Conservation (phyloP, 2,888 invertebrate genomes). For the Listrodromus nycthemerus region DNA sequence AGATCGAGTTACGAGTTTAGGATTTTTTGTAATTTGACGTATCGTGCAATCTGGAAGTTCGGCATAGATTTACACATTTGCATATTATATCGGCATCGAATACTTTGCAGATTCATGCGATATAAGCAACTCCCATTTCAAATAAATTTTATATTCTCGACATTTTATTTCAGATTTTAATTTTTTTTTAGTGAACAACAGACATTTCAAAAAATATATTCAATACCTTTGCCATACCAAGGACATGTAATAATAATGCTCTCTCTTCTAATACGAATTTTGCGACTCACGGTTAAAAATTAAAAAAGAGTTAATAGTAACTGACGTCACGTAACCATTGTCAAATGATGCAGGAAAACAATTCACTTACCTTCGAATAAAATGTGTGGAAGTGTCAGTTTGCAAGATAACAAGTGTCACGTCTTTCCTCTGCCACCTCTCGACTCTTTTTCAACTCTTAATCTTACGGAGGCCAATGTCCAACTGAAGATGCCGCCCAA, state of each 20-base stretch:
- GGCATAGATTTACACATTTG: not conserved
- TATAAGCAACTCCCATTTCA: not conserved
- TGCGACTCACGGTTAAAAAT: not conserved
- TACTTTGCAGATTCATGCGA: not conserved
- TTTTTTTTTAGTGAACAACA: not conserved
- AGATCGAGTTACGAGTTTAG: too few species aligned
- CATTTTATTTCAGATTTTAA: not conserved
- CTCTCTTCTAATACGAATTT: not conserved
- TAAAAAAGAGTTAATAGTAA: not conserved
- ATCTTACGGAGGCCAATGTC: slow-evolving; percentile 83
- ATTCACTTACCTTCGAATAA: slow-evolving; percentile 55
- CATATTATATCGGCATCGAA: not conserved
- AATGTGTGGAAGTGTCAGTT: slow-evolving; percentile 47
- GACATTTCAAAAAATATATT: not conserved
- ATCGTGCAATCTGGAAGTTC: not conserved
- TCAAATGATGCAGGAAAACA: not conserved
- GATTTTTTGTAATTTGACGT: not conserved
- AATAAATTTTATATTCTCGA: not conserved
- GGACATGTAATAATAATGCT: not conserved
- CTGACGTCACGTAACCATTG: not conserved
- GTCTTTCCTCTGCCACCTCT: slow-evolving; percentile 77
- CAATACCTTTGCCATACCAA: not conserved
- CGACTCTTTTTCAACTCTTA: slow-evolving; percentile 82
- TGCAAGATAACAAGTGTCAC: slow-evolving; percentile 62
- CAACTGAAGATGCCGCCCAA: slow-evolving; percentile 83